Conservation (phyloP, 2,113 vertebrate genomes). For the Passer domesticus region DNA sequence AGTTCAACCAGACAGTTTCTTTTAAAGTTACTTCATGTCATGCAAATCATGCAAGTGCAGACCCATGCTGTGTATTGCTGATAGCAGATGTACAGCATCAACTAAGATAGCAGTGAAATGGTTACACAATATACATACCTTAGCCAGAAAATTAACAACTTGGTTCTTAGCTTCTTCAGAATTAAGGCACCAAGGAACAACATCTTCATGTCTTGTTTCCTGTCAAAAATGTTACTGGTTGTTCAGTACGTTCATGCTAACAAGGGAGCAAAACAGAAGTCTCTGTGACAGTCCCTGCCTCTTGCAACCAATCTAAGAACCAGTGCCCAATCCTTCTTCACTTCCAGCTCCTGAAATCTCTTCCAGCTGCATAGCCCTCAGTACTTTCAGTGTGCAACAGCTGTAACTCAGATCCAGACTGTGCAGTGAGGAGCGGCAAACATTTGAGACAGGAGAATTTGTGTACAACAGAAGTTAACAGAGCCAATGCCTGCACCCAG, state of each 20-base stretch:
- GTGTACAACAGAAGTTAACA: background rate
- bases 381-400: background rate
- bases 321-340: background rate
- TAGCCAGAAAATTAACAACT: conserved; percentile 90
- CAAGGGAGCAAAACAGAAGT: background rate
- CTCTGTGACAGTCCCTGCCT: background rate
- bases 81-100: background rate
- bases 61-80: background rate
- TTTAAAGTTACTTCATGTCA: background rate
- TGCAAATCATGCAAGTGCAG: background rate
- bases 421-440: background rate
- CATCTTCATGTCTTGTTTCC: conserved; percentile 90
- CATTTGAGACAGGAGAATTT: background rate
- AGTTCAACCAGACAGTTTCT: background rate
- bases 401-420: background rate
- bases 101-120: background rate
- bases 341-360: background rate
- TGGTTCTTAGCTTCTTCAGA: conserved; percentile 84
- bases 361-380: background rate
- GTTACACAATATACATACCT: conserved; percentile 79
- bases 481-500: background rate
- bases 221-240: conserved; percentile 49
- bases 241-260: background rate
- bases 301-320: background rate
- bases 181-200: conserved; percentile 86